These are phyloP conservation scores for Lithodes maja DNA, from an alignment of 2,888 invertebrate genomes.

Conservation along the genomic window DNA sequence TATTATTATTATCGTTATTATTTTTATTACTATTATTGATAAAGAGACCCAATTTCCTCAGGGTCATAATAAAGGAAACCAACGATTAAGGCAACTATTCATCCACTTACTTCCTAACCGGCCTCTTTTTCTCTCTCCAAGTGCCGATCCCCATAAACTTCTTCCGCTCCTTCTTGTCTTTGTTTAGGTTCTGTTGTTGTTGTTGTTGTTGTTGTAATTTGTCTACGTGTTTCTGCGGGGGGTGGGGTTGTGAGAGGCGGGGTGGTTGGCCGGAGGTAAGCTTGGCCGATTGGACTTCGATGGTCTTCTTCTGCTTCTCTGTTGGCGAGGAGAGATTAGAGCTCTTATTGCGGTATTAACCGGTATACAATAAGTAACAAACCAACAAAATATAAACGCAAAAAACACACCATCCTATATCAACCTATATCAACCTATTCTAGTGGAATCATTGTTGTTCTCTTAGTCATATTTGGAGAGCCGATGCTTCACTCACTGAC, in stretches of 20 bases:
- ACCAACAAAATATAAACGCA: no score
- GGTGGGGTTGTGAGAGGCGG: neutral
- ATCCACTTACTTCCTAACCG: neutral
- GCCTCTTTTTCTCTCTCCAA: neutral
- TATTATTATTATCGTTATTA: no score
- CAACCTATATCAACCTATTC: no score
- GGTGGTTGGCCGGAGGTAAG: neutral
- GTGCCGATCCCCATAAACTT: neutral
- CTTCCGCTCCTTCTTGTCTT: conserved; percentile 3
- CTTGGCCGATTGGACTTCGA: neutral
- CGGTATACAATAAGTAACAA: no score
- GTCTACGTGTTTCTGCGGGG: neutral
- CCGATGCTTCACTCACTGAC: no score
- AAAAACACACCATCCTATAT: no score
- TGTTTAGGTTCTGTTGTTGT: neutral
- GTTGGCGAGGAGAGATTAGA: neutral
- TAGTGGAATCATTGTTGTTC: no score
- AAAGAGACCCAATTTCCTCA: no score
- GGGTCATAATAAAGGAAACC: no score
- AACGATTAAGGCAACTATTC: neutral
- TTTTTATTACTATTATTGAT: no score
- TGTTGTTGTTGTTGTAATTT: neutral
- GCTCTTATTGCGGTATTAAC: no score
- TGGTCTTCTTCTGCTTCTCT: neutral
- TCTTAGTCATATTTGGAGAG: no score